phyloP scores from a whole-genome alignment of 2,888 invertebrate genomes.

The Drosophila macrothrix region DNA sequence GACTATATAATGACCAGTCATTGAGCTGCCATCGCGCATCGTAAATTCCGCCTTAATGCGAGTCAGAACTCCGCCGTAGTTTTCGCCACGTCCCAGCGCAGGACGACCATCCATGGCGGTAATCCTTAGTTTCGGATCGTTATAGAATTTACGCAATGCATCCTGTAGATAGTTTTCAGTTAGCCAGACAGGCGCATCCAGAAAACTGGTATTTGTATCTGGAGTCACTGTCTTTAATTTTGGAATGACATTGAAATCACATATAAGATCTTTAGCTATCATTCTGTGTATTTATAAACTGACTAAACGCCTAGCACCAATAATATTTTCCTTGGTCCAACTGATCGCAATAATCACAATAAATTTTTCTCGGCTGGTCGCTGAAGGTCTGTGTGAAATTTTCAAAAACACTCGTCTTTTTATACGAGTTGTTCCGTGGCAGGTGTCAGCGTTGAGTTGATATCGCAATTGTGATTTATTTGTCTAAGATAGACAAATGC shows the following conservation, averaged over 20 bases:
- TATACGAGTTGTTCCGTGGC: constrained; percentile 41
- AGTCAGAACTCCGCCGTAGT: constrained; percentile 82
- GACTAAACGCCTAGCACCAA: not conserved
- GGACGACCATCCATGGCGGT: constrained; percentile 61
- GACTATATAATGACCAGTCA: constrained; percentile 75
- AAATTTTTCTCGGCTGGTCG: not conserved
- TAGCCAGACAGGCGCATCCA: constrained; percentile 77
- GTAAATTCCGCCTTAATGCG: constrained; percentile 72
- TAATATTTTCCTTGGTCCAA: not conserved
- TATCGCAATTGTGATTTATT: constrained; percentile 57
- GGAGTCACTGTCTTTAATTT: constrained; percentile 25
- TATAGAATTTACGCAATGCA: constrained; percentile 69
- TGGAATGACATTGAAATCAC: constrained; percentile 57
- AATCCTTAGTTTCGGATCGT: constrained; percentile 70
- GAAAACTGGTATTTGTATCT: constrained; percentile 14
- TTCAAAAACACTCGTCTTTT: constrained; percentile 30
- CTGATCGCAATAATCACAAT: constrained; percentile 18
- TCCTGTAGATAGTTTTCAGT: constrained; percentile 73
- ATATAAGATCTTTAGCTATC: constrained; percentile 72
- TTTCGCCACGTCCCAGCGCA: constrained; percentile 83
- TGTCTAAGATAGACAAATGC: constrained; percentile 22
- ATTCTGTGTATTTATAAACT: constrained; percentile 37
- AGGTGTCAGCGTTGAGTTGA: constrained; percentile 12
- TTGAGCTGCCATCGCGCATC: constrained; percentile 36
- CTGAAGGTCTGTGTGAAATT: constrained; percentile 15